Conservation (phyloP, 2,113 vertebrate genomes). For the Thamnophis sirtalis region DNA sequence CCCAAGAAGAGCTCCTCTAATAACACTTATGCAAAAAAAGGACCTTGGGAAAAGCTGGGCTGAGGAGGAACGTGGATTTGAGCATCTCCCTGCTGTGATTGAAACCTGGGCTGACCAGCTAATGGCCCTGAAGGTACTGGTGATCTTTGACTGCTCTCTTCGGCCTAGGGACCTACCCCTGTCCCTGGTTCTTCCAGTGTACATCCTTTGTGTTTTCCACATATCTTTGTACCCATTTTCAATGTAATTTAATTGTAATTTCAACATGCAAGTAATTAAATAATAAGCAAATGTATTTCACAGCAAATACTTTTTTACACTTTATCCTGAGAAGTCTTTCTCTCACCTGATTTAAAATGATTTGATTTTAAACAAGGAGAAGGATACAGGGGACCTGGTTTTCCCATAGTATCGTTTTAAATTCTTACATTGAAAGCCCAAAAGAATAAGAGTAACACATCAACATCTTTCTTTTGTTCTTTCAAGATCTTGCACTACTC, state of each 20-base stretch:
- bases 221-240: neutral
- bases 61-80: slow-evolving; percentile 63
- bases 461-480: slow-evolving; percentile 6
- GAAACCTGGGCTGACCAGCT: slow-evolving; percentile 85
- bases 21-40: slow-evolving; percentile 65
- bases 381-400: neutral
- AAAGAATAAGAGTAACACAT: neutral
- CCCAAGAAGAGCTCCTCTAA: slow-evolving; percentile 66
- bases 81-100: slow-evolving; percentile 74
- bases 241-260: neutral
- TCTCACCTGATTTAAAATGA: neutral
- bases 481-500: slow-evolving; percentile 72
- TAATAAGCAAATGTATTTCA: neutral
- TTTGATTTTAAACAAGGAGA: neutral
- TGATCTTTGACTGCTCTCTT: neutral
- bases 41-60: slow-evolving; percentile 33
- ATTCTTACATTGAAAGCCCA: neutral
- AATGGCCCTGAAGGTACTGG: slow-evolving; percentile 73
- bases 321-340: neutral
- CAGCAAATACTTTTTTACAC: neutral
- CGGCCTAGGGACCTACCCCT: neutral
- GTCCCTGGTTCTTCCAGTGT: neutral
- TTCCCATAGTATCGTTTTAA: neutral
- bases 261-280: neutral
- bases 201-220: neutral